Evolutionary conservation across 1,140 invertebrate genomes (phyloP), one percentile per base, ranked within the genome.

Genomic region (Drosophila rufa): DNA sequence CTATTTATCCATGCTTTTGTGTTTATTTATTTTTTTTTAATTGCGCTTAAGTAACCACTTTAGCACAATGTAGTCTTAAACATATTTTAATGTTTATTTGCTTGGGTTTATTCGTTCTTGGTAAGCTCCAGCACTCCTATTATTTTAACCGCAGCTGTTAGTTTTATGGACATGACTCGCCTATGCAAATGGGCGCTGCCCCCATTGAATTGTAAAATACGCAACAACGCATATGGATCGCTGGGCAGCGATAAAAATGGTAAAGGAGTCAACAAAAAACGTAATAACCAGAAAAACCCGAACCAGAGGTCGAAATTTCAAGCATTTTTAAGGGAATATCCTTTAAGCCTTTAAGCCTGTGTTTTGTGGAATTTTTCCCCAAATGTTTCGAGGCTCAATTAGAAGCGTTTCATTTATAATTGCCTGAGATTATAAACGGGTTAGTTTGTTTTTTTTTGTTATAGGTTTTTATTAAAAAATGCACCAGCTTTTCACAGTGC

Each of bases 181-280:
- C 75, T 79, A 86, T 87, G 79, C 83, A 82, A 86, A 87, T 87
- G 83, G 47, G n/a, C 27, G 12, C 40, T 62, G 27, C 68, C 62
- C 30, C 80, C 80, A 89, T 86, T 86, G 80, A 89, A 86, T 89
- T 83, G 84, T 89, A 77, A 86, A 87, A 83, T 89, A 89, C 76
- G 75, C 66, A 79, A 53, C 75, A 75, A 68, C 75, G 60, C 83
- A 86, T 79, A 75, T 82, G 80, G 67, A 73, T 61, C 55, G 45
- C 27, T 51, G 64, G 15, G 22, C 57, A 46, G 47, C 46, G 42
- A 56, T 14, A 57, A 27, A 46, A 46, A 56, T 40, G 68, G 27
- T 15, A 15, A 2, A 30, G 11, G 15, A 22, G 12, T 36, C 3
- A 17, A 38, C 46, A 15, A 42, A 7, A 50, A 67, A 36, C 8